These are phyloP conservation scores for Brachyopa scutellaris DNA, from an alignment of 2,888 invertebrate genomes.

Conservation along the genomic window DNA sequence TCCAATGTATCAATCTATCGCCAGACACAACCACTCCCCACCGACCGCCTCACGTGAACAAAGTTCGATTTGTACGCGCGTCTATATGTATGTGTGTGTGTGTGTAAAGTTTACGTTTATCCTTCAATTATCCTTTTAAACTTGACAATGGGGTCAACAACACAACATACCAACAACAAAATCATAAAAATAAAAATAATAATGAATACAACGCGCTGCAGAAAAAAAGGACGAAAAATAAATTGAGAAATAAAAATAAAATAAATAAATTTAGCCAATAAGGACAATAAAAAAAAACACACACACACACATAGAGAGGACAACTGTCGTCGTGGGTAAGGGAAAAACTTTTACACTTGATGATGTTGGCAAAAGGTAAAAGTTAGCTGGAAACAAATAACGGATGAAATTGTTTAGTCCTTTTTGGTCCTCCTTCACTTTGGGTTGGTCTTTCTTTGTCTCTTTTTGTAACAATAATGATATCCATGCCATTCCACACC, in stretches of 20 bases:
- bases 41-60: neutral
- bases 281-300: constrained; percentile 53
- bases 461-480: constrained; percentile 69
- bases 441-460: constrained; percentile 51
- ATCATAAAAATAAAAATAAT: constrained; percentile 71
- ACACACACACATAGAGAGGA: constrained; percentile 19
- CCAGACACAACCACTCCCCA: constrained; percentile 59
- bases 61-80: neutral
- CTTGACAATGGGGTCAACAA: constrained; percentile 69
- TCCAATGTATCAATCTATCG: constrained; percentile 71
- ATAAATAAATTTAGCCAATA: constrained; percentile 72
- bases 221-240: constrained; percentile 22
- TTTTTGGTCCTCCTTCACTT: constrained; percentile 38
- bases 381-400: constrained; percentile 72
- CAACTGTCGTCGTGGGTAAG: constrained; percentile 3
- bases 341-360: constrained; percentile 69
- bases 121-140: constrained; percentile 72
- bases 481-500: constrained; percentile 68
- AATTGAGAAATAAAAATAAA: constrained; percentile 68
- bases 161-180: constrained; percentile 48
- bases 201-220: constrained; percentile 55
- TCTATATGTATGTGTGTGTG: neutral
- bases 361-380: constrained; percentile 72
- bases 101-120: constrained; percentile 64
- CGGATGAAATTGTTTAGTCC: constrained; percentile 71